Evolutionary conservation across 2,113 vertebrate genomes (phyloP).

Genomic region (Leptosomus discolor): DNA sequence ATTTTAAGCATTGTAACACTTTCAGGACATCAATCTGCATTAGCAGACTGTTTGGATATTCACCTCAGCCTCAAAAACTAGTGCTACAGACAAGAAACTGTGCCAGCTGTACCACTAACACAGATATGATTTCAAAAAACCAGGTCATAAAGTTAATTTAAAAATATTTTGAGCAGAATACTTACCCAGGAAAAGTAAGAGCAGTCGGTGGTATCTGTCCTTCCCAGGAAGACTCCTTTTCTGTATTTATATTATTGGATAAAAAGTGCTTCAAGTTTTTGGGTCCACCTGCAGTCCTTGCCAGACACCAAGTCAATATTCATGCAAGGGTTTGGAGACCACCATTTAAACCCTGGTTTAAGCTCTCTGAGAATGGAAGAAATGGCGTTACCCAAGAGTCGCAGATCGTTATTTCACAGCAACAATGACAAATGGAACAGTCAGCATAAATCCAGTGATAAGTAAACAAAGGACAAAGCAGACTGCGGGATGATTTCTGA

Average conservation of each 20-base stretch:
- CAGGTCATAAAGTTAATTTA: not conserved
- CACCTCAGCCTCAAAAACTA: not conserved
- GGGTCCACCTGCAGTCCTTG: not conserved
- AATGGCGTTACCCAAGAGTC: not conserved
- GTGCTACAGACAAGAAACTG: not conserved
- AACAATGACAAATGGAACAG: not conserved
- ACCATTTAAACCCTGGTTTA: not conserved
- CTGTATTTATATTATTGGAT: not conserved
- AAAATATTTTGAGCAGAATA: not conserved
- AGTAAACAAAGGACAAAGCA: not conserved
- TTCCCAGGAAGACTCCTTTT: not conserved
- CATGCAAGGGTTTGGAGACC: no score
- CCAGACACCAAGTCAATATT: not conserved
- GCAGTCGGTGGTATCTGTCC: not conserved
- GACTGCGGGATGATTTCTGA: not conserved
- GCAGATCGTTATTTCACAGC: not conserved
- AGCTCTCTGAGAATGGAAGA: not conserved
- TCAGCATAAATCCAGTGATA: no score
- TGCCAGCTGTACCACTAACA: not conserved
- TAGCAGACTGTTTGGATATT: not conserved
- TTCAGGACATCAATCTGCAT: not conserved
- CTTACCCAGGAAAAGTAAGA: not conserved
- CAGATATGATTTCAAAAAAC: not conserved
- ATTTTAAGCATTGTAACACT: not conserved
- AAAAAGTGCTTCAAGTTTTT: not conserved